Evolutionary conservation across 2,113 vertebrate genomes (phyloP).

Genomic region (Tretioscincus oriximinensis): DNA sequence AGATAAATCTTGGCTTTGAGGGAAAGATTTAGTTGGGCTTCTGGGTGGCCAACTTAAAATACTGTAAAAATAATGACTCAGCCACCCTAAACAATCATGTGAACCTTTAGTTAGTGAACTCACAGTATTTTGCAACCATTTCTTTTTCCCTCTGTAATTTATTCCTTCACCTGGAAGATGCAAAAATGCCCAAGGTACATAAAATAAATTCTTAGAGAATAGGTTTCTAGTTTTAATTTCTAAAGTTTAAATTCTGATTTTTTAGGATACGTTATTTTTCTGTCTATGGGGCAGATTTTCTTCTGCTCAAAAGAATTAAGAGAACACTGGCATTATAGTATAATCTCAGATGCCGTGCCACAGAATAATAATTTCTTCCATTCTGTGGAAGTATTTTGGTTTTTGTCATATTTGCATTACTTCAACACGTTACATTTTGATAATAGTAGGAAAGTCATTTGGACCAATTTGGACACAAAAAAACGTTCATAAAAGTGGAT

Average conservation of each 20-base stretch:
- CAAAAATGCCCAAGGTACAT: neutral
- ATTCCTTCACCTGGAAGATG: neutral
- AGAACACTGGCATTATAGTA: too few relatives aligned
- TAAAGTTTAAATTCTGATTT: neutral
- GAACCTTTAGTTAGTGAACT: slow-evolving; percentile 3
- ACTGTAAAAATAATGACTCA: slow-evolving; percentile 29
- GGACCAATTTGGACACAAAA: neutral
- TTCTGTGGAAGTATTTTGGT: neutral
- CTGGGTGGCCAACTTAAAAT: slow-evolving; percentile 22
- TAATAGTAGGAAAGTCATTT: neutral
- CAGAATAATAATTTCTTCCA: too few relatives aligned
- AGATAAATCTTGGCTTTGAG: slow-evolving; percentile 30
- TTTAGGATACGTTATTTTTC: neutral
- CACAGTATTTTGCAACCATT: neutral
- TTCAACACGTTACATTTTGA: neutral
- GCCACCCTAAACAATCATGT: slow-evolving; percentile 1
- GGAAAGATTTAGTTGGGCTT: slow-evolving; percentile 19
- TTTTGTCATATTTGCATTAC: neutral
- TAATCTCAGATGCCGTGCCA: too few relatives aligned
- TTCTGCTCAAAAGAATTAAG: too few relatives aligned
- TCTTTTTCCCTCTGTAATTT: neutral
- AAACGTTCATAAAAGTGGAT: neutral
- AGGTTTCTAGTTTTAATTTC: neutral
- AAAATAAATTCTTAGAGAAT: neutral
- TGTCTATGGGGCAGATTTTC: neutral